Percentiles rank a stretch among this genome's conserved stretches.
Conservation (phyloP, 1,140 invertebrate species). For the Sycophaga agraensis region DNA sequence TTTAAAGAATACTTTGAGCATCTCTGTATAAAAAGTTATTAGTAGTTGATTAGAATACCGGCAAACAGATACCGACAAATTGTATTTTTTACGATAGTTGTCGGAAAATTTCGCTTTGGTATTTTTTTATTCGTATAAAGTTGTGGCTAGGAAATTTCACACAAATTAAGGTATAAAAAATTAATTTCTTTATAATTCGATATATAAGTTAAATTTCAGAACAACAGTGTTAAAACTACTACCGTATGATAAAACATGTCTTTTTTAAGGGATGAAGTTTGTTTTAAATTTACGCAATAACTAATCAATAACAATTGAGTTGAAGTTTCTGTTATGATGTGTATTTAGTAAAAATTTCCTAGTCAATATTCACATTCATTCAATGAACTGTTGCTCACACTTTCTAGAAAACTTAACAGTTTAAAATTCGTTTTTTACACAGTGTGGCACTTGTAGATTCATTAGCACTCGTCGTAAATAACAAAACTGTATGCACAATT, state of each 20-base stretch:
- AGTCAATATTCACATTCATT: neutral
- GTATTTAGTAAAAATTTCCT: neutral
- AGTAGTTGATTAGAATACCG: constrained; percentile 7
- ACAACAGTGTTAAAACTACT: no score
- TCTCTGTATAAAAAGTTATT: constrained; percentile 11
- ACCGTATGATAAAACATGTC: no score
- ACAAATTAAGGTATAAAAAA: neutral
- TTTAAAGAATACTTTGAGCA: constrained; percentile 7
- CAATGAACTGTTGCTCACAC: neutral
- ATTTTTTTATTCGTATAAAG: neutral
- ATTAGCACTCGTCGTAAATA: constrained; percentile 6
- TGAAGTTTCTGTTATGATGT: neutral
- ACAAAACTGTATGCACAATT: neutral
- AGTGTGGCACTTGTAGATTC: constrained; percentile 22
- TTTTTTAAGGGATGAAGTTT: neutral
- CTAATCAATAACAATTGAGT: no score
- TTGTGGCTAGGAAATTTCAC: constrained; percentile 8
- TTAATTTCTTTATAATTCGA: no score
- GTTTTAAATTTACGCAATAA: no score
- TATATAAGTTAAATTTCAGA: no score
- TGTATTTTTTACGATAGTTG: neutral
- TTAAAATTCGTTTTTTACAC: neutral
- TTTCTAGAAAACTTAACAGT: neutral
- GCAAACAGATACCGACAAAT: neutral
- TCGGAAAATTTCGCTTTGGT: neutral